Evolutionary conservation across 2,888 invertebrate species (phyloP).

Genomic region (Sphinx pinastri): DNA sequence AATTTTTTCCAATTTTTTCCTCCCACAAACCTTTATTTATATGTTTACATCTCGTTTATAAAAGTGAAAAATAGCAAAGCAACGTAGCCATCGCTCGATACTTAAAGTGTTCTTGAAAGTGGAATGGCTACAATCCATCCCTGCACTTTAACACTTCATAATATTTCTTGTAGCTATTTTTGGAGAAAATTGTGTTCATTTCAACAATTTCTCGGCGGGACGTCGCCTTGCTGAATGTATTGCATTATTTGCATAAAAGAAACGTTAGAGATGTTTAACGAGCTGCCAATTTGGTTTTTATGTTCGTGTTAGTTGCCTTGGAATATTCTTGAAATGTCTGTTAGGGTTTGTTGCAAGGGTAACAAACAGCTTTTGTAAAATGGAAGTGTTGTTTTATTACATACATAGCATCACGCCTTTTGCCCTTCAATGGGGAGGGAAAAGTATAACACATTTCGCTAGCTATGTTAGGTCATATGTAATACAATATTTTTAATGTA

Average conservation of each 20-base stretch:
- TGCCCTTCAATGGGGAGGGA: too few species aligned
- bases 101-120: not conserved
- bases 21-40: too few species aligned
- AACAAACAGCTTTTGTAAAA: not conserved
- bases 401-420: too few species aligned
- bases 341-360: not conserved
- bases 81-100: not conserved
- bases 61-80: not conserved
- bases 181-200: slow-evolving; percentile 19
- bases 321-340: not conserved
- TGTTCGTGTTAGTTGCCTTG: not conserved
- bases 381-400: too few species aligned
- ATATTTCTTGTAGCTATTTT: slow-evolving; percentile 18
- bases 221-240: slow-evolving; percentile 9
- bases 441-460: too few species aligned
- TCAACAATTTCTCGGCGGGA: slow-evolving; percentile 19
- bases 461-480: too few species aligned
- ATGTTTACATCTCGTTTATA: not conserved
- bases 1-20: too few species aligned
- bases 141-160: slow-evolving; percentile 16
- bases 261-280: slow-evolving; percentile 16
- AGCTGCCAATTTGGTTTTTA: slow-evolving; percentile 21
- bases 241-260: slow-evolving; percentile 8
- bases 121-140: not conserved
- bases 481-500: too few species aligned